Base-by-base conservation (phyloP, 2,113 vertebrate genomes). In the Pseudois nayaur region DNA sequence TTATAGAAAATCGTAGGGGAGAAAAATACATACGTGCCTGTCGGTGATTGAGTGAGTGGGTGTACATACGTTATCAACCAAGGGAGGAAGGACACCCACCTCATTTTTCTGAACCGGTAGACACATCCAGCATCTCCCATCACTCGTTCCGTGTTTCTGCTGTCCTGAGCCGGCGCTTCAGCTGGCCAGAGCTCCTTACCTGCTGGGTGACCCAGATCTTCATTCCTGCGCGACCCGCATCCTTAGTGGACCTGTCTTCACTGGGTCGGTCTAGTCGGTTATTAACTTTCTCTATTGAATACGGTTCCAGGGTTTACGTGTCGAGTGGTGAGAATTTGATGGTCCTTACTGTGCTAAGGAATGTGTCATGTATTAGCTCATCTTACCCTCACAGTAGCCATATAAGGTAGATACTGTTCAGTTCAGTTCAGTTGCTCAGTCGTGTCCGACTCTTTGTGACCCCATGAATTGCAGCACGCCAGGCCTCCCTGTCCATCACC, bases 61-160 rank as follows among this genome's bases (percentile, higher is more conserved):
- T 19, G 48, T 43, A 16, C 21, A 33, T 43, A 8, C 1, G 6
- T 83, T 84, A 40, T 31, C n/a, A 74, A 13, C 12, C 12, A 36
- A 64, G 36, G 59, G 33, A 87, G 57, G 17, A 92, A 71, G 23
- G 25, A 40, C 0, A 14, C 48, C 36, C 19, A 11, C 25, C 52
- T 86, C 29, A 6, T 78, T 91, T 62, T 78, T 54, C 55, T 29
- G 14, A 78, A 57, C 16, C 2, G 2, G 25, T 59, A 55, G 87
- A 36, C 33, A 23, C 2, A 40, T 40, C 8, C 4, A 15, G 3
- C 5, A 1, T 54, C 13, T 50, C 62, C 48, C 25, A 8, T 85
- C 55, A 31, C 83, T 57, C 0, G 0, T 85, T 57, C 55, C 0
- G 0, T 2, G 5, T 85, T 81, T 45, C 60, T 50, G 0, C 29